Base-by-base conservation (phyloP, 2,113 vertebrate species). In the Furnarius figulus region DNA sequence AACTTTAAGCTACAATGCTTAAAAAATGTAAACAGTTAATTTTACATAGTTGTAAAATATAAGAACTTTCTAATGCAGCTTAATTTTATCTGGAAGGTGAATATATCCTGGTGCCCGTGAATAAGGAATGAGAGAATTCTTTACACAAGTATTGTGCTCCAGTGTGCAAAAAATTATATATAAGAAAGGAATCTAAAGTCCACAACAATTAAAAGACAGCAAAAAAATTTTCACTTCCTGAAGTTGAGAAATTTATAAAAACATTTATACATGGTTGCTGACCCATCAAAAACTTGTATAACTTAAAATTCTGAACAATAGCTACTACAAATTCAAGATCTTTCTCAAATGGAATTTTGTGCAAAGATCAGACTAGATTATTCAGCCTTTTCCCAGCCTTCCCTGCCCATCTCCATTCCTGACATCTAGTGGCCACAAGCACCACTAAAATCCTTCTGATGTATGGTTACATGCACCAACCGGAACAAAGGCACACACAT, bases 21-120 rank as follows among this genome's bases (percentile, higher is more conserved):
- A 98, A 98, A 98, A 98, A 98, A 98, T 98, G 98, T 98, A 98
- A 98, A 98, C 98, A 98, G 92, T 98, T 98, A 95, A 97, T 97
- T 98, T 98, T 98, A 98, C 97, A 98, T 81, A 96, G 93, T 98
- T 97, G 95, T 98, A 98, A 98, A 98, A 98, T 97, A 98, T 81
- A 98, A 97, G 96, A 98, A 97, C 97, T 95, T 98, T 89, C 95
- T 98, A 98, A 98, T 78, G 85, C 33, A 97, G 97, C 96, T 98
- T 97, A 91, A 87, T 93, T 97, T 96, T 90, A 78, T 93, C 94
- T 91, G 89, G 70, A 89, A 97, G 95, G 95, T 97, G 97, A 98
- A 96, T 97, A 97, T 95, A 97, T 96, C 97, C 95, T 96, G 96
- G 97, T 98, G 97, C 97, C 96, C 86, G 31, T 95, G 92, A 92